These are phyloP conservation scores for Cydia strobilella DNA, from an alignment of 1,140 invertebrate genomes.

Conservation along the genomic window DNA sequence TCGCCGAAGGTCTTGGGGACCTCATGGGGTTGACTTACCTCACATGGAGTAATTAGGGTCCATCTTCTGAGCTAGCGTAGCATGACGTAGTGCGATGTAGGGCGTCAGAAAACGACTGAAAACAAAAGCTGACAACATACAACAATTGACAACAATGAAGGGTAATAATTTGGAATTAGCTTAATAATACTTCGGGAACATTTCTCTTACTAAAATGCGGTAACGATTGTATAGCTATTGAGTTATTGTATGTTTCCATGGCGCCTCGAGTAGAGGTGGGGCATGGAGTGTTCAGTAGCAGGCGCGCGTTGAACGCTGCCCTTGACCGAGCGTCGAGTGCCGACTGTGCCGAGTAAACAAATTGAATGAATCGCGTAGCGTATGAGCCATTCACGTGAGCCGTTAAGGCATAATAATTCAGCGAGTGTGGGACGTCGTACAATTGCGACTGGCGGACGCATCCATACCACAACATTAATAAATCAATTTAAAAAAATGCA, in stretches of 20 bases:
- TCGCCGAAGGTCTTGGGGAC: slow-evolving; percentile 59
- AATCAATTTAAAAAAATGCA: slow-evolving; percentile 9
- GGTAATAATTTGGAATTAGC: slow-evolving; percentile 22
- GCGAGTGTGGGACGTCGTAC: slow-evolving; percentile 45
- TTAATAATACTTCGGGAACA: slow-evolving; percentile 5
- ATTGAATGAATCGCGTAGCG: slow-evolving; percentile 76
- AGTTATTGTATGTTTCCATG: slow-evolving; percentile 34
- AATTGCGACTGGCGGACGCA: slow-evolving; percentile 11
- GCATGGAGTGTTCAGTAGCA: slow-evolving; percentile 41
- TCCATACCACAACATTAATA: neutral
- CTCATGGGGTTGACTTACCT: slow-evolving; percentile 62
- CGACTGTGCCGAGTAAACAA: slow-evolving; percentile 63
- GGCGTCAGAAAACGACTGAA: neutral
- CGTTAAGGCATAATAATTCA: slow-evolving; percentile 73
- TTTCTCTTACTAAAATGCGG: neutral
- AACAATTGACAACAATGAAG: slow-evolving; percentile 1
- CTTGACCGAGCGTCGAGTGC: slow-evolving; percentile 62
- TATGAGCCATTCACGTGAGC: slow-evolving; percentile 74
- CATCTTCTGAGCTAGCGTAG: slow-evolving; percentile 9
- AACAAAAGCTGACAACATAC: slow-evolving; percentile 16
- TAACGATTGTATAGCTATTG: neutral
- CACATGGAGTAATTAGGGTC: neutral
- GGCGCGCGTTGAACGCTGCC: slow-evolving; percentile 65
- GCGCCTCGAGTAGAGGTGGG: slow-evolving; percentile 39
- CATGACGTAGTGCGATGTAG: neutral